Conservation (phyloP, 2,113 vertebrate species). For the Microtus pennsylvanicus region DNA sequence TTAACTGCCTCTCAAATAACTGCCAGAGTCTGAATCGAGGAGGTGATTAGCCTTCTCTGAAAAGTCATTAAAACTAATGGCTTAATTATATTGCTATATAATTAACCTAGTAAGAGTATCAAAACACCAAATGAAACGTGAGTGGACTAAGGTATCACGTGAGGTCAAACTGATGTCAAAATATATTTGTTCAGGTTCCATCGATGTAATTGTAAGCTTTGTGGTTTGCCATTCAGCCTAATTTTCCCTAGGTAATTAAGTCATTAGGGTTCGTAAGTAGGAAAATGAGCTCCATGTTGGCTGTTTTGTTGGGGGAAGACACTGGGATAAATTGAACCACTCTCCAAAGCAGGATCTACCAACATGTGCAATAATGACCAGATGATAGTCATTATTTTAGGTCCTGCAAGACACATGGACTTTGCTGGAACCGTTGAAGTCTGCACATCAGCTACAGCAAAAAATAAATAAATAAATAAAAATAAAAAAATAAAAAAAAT, state of each 20-base stretch:
- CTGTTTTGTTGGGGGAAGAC: not conserved
- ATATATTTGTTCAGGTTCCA: slow-evolving; percentile 5
- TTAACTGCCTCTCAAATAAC: not conserved
- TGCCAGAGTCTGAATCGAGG: not conserved
- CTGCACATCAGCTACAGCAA: not conserved
- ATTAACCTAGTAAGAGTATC: slow-evolving; percentile 20
- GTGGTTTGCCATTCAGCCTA: not conserved
- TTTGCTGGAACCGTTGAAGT: not conserved
- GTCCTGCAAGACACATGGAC: not conserved
- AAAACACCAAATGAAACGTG: slow-evolving; percentile 47
- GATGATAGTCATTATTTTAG: not conserved
- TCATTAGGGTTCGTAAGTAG: not conserved
- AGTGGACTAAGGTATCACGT: not conserved
- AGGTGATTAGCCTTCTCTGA: not conserved
- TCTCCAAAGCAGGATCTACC: not conserved
- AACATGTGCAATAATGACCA: not conserved
- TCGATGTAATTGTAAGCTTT: not conserved
- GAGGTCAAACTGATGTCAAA: slow-evolving; percentile 12
- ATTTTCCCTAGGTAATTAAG: slow-evolving; percentile 19
- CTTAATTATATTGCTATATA: slow-evolving; percentile 21
- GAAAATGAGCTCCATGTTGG: not conserved
- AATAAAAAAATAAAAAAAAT: not conserved
- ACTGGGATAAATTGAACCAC: not conserved
- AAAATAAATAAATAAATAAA: too few relatives aligned
- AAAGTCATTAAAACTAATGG: slow-evolving; percentile 43